A percentile compares a stretch with the other conserved stretches of the same genome.
Evolutionary conservation across 2,113 vertebrate species (phyloP).

Genomic region (Pheucticus melanocephalus): DNA sequence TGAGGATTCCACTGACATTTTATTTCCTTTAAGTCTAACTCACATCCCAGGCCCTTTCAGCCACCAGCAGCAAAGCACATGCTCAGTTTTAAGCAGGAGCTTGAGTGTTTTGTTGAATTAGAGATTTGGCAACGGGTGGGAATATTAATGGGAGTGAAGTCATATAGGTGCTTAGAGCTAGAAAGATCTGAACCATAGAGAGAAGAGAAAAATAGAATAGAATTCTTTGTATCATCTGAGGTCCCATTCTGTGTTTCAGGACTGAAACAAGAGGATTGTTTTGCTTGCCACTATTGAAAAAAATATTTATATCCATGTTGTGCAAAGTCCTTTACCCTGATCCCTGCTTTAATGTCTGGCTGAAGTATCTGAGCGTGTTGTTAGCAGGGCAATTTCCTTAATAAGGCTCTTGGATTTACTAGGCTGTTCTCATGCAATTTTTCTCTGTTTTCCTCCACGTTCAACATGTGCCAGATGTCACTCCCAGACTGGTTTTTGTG

Average conservation of each 20-base stretch:
- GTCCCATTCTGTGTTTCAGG: neutral
- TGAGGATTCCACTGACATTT: conserved; percentile 1
- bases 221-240: neutral
- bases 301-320: neutral
- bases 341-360: neutral
- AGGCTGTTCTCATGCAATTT: neutral
- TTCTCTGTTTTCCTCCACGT: neutral
- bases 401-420: neutral
- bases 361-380: neutral
- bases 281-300: neutral
- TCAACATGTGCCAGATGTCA: conserved; percentile 5
- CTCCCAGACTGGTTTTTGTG: neutral
- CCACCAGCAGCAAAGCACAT: neutral
- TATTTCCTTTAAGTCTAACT: neutral
- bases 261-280: neutral
- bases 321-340: neutral
- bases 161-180: neutral
- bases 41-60: neutral
- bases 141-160: neutral
- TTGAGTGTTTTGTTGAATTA: neutral
- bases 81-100: neutral
- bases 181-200: neutral
- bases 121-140: neutral
- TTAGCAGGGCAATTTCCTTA: neutral
- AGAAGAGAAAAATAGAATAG: neutral